Conservation (phyloP, 2,888 invertebrate genomes). For the Tetropium fuscum region DNA sequence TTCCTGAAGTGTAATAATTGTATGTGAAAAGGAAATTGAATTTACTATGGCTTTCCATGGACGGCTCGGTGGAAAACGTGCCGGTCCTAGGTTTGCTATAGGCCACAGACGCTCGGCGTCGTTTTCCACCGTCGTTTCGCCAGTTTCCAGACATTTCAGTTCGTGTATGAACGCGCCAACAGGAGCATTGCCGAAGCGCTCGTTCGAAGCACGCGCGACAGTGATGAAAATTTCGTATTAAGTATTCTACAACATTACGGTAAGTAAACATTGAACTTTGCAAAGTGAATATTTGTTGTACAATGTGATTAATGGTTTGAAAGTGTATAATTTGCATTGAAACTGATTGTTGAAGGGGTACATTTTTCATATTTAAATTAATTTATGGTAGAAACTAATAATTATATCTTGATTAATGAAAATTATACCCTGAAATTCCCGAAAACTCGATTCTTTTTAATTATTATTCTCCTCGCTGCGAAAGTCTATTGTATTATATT, state of each 20-base stretch:
- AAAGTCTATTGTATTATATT: too few relatives aligned
- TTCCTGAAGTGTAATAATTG: slow-evolving; percentile 22
- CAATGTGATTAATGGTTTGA: too few relatives aligned
- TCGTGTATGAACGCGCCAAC: slow-evolving; percentile 9
- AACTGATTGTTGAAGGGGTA: too few relatives aligned
- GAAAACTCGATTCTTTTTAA: too few relatives aligned
- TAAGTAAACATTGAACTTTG: too few relatives aligned
- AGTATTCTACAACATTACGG: slow-evolving; percentile 7
- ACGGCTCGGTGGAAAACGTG: slow-evolving; percentile 22
- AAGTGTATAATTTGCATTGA: too few relatives aligned
- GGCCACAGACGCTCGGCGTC: slow-evolving; percentile 22
- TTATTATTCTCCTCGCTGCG: too few relatives aligned
- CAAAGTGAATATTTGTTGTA: too few relatives aligned
- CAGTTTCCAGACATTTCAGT: slow-evolving; percentile 18
- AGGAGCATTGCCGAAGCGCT: neutral
- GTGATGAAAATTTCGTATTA: slow-evolving; percentile 9
- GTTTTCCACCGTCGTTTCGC: slow-evolving; percentile 5
- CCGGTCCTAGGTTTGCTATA: neutral
- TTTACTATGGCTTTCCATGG: slow-evolving; percentile 33
- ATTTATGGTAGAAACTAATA: too few relatives aligned
- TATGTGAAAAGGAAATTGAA: slow-evolving; percentile 46
- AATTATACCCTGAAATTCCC: too few relatives aligned
- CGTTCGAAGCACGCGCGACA: neutral
- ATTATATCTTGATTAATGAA: too few relatives aligned
- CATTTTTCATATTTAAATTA: too few relatives aligned